These are phyloP conservation scores for Mobula hypostoma DNA, from an alignment of 2,113 vertebrate species.

Conservation along the genomic window DNA sequence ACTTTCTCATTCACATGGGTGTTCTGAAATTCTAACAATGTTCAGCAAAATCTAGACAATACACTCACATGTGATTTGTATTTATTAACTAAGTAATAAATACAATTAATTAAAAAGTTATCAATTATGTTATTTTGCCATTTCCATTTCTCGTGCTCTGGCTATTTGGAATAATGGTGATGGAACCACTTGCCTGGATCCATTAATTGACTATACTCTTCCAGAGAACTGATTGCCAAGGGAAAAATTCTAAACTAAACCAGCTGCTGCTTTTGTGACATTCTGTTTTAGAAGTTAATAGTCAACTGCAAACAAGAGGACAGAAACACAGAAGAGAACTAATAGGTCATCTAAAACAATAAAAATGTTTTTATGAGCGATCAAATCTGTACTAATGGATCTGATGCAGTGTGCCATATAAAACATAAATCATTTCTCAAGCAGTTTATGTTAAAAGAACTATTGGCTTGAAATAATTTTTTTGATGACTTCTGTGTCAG, in stretches of 20 bases:
- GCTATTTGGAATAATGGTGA: not conserved
- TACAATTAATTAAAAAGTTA: not conserved
- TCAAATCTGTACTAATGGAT: not conserved
- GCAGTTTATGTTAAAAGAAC: not conserved
- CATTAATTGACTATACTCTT: not conserved
- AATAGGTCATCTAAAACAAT: no score
- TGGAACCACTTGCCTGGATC: not conserved
- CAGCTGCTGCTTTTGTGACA: not conserved
- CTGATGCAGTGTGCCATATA: not conserved
- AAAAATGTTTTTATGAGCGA: not conserved
- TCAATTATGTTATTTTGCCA: not conserved
- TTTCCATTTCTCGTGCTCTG: not conserved
- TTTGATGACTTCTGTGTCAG: not conserved
- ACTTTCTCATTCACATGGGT: no score
- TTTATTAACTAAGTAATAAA: not conserved
- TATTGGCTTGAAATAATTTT: not conserved
- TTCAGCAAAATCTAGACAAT: no score
- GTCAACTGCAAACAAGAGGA: not conserved
- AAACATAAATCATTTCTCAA: not conserved
- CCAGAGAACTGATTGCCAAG: no score
- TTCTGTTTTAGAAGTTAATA: not conserved
- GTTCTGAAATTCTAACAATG: no score
- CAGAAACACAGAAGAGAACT: no score
- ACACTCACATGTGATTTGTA: no score
- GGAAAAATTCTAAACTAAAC: not conserved